phyloP scores from a whole-genome alignment of 1,140 invertebrate genomes.

The Drosophila repletoides region DNA sequence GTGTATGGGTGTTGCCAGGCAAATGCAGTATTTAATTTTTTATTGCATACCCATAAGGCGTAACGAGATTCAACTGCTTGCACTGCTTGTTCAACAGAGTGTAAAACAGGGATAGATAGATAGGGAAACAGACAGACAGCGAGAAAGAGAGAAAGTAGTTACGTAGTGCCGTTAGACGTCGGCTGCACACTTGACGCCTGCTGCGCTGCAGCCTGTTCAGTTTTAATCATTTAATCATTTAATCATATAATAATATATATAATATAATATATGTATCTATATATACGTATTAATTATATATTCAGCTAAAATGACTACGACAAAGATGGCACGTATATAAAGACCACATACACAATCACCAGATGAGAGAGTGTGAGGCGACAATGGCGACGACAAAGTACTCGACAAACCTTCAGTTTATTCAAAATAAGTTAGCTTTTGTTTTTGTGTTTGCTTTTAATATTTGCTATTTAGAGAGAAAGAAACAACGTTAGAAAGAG shows the following conservation, averaged over 20 bases:
- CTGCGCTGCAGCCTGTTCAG: conserved; percentile 38
- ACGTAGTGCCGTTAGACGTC: conserved; percentile 6
- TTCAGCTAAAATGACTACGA: conserved; percentile 80
- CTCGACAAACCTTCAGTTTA: conserved; percentile 63
- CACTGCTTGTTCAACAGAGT: conserved; percentile 3
- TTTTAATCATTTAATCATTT: conserved; percentile 5
- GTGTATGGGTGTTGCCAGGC: not conserved
- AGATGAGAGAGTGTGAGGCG: conserved; percentile 78
- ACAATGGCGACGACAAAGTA: conserved; percentile 66
- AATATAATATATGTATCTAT: conserved; percentile 34
- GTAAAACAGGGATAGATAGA: not conserved
- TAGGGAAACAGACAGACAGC: not conserved
- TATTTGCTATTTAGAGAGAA: not conserved
- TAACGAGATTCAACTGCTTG: conserved; percentile 24
- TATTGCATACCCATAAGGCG: conserved; percentile 36
- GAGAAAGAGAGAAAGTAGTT: conserved; percentile 2
- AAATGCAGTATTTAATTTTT: conserved; percentile 11
- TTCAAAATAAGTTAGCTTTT: conserved; percentile 21
- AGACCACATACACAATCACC: conserved; percentile 82
- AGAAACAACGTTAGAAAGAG: not conserved
- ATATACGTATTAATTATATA: conserved; percentile 27
- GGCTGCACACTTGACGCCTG: conserved; percentile 36
- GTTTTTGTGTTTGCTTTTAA: conserved; percentile 13
- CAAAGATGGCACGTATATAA: conserved; percentile 82
- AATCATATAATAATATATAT: conserved; percentile 16